Percentiles rank a stretch among this genome's conserved stretches.
phyloP scores from a whole-genome alignment of 2,113 vertebrate genomes.

The Polyodon spathula region DNA sequence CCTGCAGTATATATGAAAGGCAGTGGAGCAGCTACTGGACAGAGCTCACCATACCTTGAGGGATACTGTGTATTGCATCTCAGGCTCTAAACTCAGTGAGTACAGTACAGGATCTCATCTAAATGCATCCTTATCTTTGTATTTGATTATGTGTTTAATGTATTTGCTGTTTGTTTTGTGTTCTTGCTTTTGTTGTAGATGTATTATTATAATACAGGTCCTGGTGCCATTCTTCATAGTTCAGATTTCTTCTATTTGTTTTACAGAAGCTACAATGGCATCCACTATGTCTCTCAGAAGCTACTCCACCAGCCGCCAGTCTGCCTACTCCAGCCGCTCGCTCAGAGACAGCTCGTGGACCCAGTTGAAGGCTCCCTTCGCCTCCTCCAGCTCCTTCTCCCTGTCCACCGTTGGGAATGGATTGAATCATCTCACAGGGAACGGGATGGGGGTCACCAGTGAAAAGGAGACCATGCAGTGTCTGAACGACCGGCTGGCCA shows the following conservation, averaged over 20 bases:
- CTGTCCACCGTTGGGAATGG: conserved; percentile 52
- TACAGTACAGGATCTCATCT: too few relatives aligned
- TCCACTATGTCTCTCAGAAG: conserved; percentile 54
- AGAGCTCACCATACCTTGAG: too few relatives aligned
- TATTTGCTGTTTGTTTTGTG: too few relatives aligned
- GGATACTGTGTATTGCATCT: too few relatives aligned
- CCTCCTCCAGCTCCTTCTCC: conserved; percentile 47
- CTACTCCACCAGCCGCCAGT: conserved; percentile 47
- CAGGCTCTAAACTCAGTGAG: too few relatives aligned
- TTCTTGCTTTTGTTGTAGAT: too few relatives aligned
- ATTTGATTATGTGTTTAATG: too few relatives aligned
- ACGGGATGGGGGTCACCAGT: conserved; percentile 50
- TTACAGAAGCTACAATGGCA: conserved; percentile 40
- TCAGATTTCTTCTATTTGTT: background rate
- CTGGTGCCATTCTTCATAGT: too few relatives aligned
- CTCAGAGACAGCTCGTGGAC: conserved; percentile 48
- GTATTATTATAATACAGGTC: too few relatives aligned
- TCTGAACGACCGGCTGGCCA: conserved; percentile 76
- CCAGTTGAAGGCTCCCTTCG: conserved; percentile 46
- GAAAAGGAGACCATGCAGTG: conserved; percentile 87
- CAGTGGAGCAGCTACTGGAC: too few relatives aligned
- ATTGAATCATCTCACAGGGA: conserved; percentile 35
- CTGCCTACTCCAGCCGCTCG: conserved; percentile 58
- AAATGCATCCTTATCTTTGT: too few relatives aligned
- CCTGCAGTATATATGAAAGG: too few relatives aligned